These are phyloP conservation scores for Dromaius novaehollandiae DNA, from an alignment of 2,113 vertebrate species.

Conservation along the genomic window DNA sequence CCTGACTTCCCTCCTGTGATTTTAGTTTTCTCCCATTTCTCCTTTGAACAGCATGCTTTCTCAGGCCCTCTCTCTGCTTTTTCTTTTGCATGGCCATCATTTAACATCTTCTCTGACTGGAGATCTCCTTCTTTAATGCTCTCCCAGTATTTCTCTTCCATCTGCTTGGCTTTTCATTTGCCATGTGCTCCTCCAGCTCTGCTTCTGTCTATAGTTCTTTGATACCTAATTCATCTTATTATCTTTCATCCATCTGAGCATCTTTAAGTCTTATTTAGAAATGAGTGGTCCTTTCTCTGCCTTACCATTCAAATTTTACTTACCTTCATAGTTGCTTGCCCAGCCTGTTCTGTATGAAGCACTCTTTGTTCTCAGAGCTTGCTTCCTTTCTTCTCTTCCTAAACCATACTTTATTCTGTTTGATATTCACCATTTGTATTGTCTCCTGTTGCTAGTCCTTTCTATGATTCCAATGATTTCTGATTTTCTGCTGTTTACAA, in stretches of 20 bases:
- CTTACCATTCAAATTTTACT: neutral
- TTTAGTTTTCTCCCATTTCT: neutral
- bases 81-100: neutral
- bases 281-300: neutral
- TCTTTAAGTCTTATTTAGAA: neutral
- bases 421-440: neutral
- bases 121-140: neutral
- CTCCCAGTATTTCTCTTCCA: neutral
- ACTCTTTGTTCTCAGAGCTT: neutral
- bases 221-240: neutral
- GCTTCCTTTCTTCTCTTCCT: neutral
- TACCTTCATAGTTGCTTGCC: neutral
- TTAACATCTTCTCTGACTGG: neutral
- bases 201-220: neutral
- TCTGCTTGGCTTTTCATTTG: neutral
- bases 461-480: neutral
- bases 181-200: neutral
- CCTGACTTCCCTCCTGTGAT: neutral
- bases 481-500: neutral
- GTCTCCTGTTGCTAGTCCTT: neutral
- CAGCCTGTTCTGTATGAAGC: neutral
- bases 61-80: neutral
- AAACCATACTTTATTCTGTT: neutral
- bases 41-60: neutral
- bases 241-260: neutral